A percentile compares a stretch with the other conserved stretches of the same genome.
Conservation (phyloP, 2,113 vertebrate genomes). For the Cardinalis cardinalis region DNA sequence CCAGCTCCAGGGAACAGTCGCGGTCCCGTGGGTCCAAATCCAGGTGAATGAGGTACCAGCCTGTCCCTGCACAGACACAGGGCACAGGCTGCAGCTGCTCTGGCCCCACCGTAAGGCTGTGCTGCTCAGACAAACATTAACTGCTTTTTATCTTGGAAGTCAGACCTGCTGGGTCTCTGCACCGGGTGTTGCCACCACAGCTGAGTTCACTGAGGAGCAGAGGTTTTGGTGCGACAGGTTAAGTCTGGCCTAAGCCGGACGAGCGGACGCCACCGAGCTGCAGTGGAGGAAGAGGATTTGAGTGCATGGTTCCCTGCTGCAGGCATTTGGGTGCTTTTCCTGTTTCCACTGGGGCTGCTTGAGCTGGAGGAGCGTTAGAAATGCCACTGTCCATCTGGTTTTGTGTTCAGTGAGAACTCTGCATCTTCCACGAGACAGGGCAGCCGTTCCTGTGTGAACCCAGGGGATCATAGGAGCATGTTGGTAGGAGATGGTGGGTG, state of each 20-base stretch:
- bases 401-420: background rate
- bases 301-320: background rate
- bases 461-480: rapidly evolving
- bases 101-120: conserved; percentile 38
- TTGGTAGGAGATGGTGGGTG: background rate
- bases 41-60: conserved; percentile 99
- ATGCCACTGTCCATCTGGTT: background rate
- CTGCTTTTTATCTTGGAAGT: conserved; percentile 49
- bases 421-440: background rate
- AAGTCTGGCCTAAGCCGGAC: background rate
- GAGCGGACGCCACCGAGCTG: background rate
- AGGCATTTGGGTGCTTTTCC: background rate
- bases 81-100: conserved; percentile 55
- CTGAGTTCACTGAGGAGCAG: conserved; percentile 2
- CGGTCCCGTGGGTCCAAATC: conserved; percentile 92
- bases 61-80: conserved; percentile 83
- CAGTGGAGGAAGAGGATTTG: conserved; percentile 31
- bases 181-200: conserved; percentile 47
- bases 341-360: background rate
- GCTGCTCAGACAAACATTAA: conserved; percentile 53
- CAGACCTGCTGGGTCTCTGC: conserved; percentile 32
- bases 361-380: background rate
- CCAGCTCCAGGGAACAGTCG: conserved; percentile 83
- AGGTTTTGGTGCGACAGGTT: background rate
- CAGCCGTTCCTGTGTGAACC: rapidly evolving